phyloP scores from a whole-genome alignment of 2,797 vertebrate genomes.

The Myripristis jacobus region DNA sequence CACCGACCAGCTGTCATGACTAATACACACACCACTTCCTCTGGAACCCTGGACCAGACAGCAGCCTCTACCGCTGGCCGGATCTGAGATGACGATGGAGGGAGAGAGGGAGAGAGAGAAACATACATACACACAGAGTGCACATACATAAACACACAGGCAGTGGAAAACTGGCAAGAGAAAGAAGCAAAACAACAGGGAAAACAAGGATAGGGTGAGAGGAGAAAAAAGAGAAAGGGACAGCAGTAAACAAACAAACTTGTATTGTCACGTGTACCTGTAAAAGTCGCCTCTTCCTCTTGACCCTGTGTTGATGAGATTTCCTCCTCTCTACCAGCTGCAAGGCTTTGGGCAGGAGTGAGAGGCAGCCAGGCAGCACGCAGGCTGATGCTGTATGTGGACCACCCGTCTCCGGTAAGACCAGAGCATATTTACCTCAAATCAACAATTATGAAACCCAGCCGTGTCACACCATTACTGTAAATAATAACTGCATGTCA shows the following conservation, averaged over 20 bases:
- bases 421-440: background rate
- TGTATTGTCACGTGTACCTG: background rate
- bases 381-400: constrained; percentile 87
- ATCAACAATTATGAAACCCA: background rate
- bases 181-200: background rate
- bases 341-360: constrained; percentile 84
- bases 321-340: constrained; percentile 82
- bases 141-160: background rate
- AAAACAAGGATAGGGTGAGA: background rate
- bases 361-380: constrained; percentile 81
- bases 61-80: constrained; percentile 55
- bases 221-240: background rate
- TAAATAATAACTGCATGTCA: too few species aligned
- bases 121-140: constrained; percentile 15
- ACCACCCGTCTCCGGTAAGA: constrained; percentile 67
- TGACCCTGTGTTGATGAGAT: constrained; percentile 18
- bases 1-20: constrained; percentile 68
- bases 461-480: constrained; percentile 7
- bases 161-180: background rate
- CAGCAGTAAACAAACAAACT: too few species aligned
- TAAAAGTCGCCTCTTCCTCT: background rate
- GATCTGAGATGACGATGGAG: constrained; percentile 55
- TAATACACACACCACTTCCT: constrained; percentile 75
- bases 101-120: constrained; percentile 28
- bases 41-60: constrained; percentile 70